Evolutionary conservation across 2,797 vertebrate genomes (phyloP).

Genomic region (Champsocephalus gunnari): DNA sequence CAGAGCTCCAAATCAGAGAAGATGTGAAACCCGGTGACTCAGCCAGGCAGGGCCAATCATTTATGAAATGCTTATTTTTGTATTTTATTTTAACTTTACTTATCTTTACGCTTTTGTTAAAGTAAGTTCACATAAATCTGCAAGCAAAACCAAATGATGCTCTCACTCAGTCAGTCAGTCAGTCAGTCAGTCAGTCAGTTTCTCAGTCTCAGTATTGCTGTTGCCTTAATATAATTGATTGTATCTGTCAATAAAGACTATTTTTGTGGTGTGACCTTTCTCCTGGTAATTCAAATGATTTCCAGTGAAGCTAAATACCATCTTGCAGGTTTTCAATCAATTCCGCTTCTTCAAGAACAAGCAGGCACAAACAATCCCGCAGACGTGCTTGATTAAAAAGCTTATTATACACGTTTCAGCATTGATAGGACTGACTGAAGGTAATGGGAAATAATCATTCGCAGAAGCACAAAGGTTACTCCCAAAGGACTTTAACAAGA

Average conservation of each 20-base stretch:
- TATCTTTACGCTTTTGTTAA: constrained; percentile 17
- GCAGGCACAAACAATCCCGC: constrained; percentile 65
- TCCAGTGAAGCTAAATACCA: constrained; percentile 65
- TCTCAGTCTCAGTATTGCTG: constrained; percentile 37
- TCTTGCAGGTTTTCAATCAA: constrained; percentile 72
- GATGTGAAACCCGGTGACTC: constrained; percentile 67
- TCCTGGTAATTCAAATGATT: constrained; percentile 61
- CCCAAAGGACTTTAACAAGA: constrained; percentile 34
- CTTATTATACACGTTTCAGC: constrained; percentile 53
- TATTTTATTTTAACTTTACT: constrained; percentile 6
- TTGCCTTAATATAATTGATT: constrained; percentile 64
- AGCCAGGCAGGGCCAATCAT: constrained; percentile 55
- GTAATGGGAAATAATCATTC: constrained; percentile 71
- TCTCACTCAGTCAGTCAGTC: constrained; percentile 5
- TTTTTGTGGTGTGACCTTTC: constrained; percentile 70
- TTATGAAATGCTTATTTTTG: constrained; percentile 65
- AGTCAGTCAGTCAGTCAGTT: not conserved
- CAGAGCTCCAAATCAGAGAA: constrained; percentile 77
- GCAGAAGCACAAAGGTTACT: constrained; percentile 59
- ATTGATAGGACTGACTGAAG: constrained; percentile 51
- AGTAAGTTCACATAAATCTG: constrained; percentile 20
- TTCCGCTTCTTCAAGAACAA: constrained; percentile 65
- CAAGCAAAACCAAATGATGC: constrained; percentile 8
- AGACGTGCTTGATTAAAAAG: constrained; percentile 58
- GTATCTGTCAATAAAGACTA: constrained; percentile 68